Conservation (phyloP, 2,888 invertebrate species). For the Brachyopa scutellaris region DNA sequence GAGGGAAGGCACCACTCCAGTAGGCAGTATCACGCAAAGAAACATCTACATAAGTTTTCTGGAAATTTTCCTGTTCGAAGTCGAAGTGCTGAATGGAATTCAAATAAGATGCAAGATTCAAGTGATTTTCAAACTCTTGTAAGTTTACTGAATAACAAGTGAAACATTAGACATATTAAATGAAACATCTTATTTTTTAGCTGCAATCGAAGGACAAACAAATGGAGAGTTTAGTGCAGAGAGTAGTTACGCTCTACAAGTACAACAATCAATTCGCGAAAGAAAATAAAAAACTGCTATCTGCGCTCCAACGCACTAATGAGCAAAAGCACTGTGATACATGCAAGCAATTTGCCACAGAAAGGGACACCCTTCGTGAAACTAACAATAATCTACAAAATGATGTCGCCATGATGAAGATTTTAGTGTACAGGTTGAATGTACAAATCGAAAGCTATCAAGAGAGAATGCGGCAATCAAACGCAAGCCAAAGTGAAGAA, state of each 20-base stretch:
- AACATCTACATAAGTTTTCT: conserved; percentile 77
- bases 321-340: conserved; percentile 79
- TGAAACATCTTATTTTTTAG: conserved; percentile 78
- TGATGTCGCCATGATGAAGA: conserved; percentile 89
- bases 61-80: conserved; percentile 79
- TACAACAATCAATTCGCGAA: conserved; percentile 85
- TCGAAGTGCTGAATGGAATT: conserved; percentile 77
- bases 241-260: conserved; percentile 84
- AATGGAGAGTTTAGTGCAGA: conserved; percentile 85
- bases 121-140: conserved; percentile 19
- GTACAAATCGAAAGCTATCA: conserved; percentile 90
- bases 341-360: conserved; percentile 76
- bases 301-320: conserved; percentile 82
- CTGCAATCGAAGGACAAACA: conserved; percentile 85
- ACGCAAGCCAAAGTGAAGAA: conserved; percentile 71
- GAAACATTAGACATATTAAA: not conserved
- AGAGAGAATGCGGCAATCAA: conserved; percentile 84
- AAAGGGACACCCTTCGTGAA: conserved; percentile 76
- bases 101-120: conserved; percentile 18
- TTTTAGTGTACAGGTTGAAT: conserved; percentile 89
- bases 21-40: conserved; percentile 55
- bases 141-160: not conserved
- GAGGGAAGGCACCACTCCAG: conserved; percentile 29
- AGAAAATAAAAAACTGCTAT: conserved; percentile 85
- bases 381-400: conserved; percentile 85